These are phyloP conservation scores for Ancistrus triradiatus DNA, from an alignment of 2,113 vertebrate genomes.

Conservation along the genomic window DNA sequence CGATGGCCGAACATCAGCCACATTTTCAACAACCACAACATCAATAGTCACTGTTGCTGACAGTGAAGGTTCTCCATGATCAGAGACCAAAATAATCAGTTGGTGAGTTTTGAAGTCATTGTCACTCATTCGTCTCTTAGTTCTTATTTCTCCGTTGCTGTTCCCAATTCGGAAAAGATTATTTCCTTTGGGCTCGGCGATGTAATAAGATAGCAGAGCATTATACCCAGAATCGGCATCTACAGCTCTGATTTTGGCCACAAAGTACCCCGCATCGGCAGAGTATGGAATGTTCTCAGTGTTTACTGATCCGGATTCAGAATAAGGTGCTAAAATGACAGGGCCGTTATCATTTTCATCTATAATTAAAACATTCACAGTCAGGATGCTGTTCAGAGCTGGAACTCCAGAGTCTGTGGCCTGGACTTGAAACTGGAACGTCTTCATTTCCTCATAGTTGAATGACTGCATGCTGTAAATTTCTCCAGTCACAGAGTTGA, in stretches of 20 bases:
- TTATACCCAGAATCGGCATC: slow-evolving; percentile 47
- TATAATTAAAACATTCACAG: slow-evolving; percentile 3
- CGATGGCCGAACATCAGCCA: slow-evolving; percentile 54
- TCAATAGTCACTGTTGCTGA: slow-evolving; percentile 65
- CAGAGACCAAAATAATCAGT: slow-evolving; percentile 65
- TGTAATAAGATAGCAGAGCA: slow-evolving; percentile 41
- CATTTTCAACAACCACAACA: slow-evolving; percentile 57
- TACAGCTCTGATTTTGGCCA: slow-evolving; percentile 45
- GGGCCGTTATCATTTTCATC: slow-evolving; percentile 69
- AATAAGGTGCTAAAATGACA: slow-evolving; percentile 56
- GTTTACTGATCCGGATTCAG: slow-evolving; percentile 60
- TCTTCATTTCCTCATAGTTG: slow-evolving; percentile 44
- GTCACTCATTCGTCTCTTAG: slow-evolving; percentile 58
- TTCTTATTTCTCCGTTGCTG: slow-evolving; percentile 47
- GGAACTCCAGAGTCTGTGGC: slow-evolving; percentile 13
- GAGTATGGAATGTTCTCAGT: slow-evolving; percentile 65
- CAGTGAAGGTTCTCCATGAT: slow-evolving; percentile 65
- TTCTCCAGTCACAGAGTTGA: slow-evolving; percentile 53
- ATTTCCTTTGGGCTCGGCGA: slow-evolving; percentile 31
- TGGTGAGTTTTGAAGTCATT: slow-evolving; percentile 67
- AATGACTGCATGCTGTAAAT: slow-evolving; percentile 48
- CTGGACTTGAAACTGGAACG: slow-evolving; percentile 1
- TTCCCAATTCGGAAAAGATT: slow-evolving; percentile 44
- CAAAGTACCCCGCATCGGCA: slow-evolving; percentile 63
- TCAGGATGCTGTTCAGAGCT: slow-evolving; percentile 35